Conservation (phyloP, 1,140 invertebrate species). For the Sesamia nonagrioides region DNA sequence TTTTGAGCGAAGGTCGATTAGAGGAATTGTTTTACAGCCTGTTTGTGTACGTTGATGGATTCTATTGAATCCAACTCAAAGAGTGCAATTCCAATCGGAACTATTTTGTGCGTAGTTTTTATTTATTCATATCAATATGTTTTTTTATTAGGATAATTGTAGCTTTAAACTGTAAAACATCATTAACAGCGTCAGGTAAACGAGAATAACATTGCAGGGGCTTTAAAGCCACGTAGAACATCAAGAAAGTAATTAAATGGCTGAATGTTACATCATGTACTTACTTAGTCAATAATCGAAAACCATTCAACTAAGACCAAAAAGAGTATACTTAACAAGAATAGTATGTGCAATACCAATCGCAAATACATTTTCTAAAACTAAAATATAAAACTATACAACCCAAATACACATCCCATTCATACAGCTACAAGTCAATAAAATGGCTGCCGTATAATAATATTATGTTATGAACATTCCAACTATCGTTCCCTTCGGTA, state of each 20-base stretch:
- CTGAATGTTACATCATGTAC: too few species aligned
- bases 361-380: too few species aligned
- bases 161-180: constrained; percentile 10
- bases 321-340: too few species aligned
- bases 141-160: not conserved
- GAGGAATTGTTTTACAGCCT: constrained; percentile 4
- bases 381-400: too few species aligned
- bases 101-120: constrained; percentile 8
- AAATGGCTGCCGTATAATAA: not conserved
- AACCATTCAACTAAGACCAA: too few species aligned
- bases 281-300: too few species aligned
- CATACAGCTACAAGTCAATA: not conserved
- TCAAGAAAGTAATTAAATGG: too few species aligned
- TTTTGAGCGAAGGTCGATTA: constrained; percentile 19
- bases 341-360: too few species aligned
- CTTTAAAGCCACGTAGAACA: too few species aligned
- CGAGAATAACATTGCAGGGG: not conserved
- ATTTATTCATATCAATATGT: constrained; percentile 7
- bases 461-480: constrained; percentile 9
- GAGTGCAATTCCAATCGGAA: not conserved
- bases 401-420: not conserved
- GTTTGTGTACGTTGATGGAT: constrained; percentile 18
- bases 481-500: constrained; percentile 1
- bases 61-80: constrained; percentile 17
- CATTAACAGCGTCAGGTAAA: not conserved